Evolutionary conservation across 2,888 invertebrate genomes (phyloP), one percentile per base, ranked within the genome.

Genomic region (Sussaba pulchella): DNA sequence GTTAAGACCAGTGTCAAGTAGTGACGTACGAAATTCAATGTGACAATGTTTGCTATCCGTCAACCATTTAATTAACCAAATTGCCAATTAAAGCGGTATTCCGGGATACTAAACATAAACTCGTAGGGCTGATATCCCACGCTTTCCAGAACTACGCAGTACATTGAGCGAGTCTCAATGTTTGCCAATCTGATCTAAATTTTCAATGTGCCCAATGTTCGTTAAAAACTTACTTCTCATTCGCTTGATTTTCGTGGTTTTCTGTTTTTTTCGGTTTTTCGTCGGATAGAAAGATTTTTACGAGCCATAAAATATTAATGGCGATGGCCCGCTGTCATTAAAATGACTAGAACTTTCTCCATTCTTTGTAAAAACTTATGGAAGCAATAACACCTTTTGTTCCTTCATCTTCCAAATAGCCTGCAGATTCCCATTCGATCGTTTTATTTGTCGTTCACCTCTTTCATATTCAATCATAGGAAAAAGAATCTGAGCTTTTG

Each of bases 361-460:
- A n/a, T n/a, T n/a, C n/a, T n/a, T n/a, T n/a, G n/a, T n/a, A n/a
- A n/a, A n/a, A n/a, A n/a, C n/a, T n/a, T n/a, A n/a, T n/a, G n/a
- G n/a, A n/a, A n/a, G n/a, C n/a, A n/a, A n/a, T n/a, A n/a, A n/a
- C n/a, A n/a, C n/a, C n/a, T n/a, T n/a, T n/a, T n/a, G n/a, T n/a
- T n/a, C n/a, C 12, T 54, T 4, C 52, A n/a, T 24, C n/a, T 8
- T n/a, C 36, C 17, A 9, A 31, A 57, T 36, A 31, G 54, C 54
- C 24, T 12, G n/a, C 4, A 9, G 12, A 39, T 39, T 61, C 39
- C 10, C n/a, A 10, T 61, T 61, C 14, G 31, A 57, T 61, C 41
- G 36, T 21, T 41, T 61, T 39, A 17, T 61, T 61, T 61, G 36
- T 61, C 41, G n/a, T 41, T 61, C n/a, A n/a, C n/a, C 41, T 41